Conservation (phyloP, 2,113 vertebrate genomes). For the Nesoenas mayeri region DNA sequence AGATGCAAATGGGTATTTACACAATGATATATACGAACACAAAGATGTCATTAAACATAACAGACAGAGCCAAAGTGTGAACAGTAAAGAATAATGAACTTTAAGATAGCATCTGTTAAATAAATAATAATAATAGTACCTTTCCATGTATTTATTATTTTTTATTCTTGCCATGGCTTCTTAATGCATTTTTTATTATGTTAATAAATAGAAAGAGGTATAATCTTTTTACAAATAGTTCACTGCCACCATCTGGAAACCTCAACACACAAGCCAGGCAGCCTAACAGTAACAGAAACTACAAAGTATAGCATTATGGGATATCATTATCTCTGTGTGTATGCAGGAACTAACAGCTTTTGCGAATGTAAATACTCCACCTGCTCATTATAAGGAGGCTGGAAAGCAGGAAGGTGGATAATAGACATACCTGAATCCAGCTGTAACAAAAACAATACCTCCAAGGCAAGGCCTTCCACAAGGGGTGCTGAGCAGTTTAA, state of each 20-base stretch:
- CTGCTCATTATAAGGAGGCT: background rate
- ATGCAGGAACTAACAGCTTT: background rate
- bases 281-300: background rate
- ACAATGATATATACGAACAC: background rate
- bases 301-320: background rate
- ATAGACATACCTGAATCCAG: background rate
- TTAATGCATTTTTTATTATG: background rate
- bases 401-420: background rate
- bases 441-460: background rate
- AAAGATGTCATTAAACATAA: background rate
- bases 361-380: background rate
- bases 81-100: background rate
- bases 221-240: background rate
- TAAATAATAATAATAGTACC: background rate
- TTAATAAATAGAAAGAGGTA: background rate
- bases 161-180: background rate
- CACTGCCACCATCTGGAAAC: background rate
- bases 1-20: background rate
- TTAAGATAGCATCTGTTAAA: background rate
- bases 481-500: background rate
- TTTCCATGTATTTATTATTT: background rate
- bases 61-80: background rate
- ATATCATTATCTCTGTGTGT: background rate
- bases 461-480: background rate
- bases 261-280: background rate